A percentile compares a stretch with the other conserved stretches of the same genome.
Conservation (phyloP, 2,797 vertebrate species). For the Dipus sagitta region DNA sequence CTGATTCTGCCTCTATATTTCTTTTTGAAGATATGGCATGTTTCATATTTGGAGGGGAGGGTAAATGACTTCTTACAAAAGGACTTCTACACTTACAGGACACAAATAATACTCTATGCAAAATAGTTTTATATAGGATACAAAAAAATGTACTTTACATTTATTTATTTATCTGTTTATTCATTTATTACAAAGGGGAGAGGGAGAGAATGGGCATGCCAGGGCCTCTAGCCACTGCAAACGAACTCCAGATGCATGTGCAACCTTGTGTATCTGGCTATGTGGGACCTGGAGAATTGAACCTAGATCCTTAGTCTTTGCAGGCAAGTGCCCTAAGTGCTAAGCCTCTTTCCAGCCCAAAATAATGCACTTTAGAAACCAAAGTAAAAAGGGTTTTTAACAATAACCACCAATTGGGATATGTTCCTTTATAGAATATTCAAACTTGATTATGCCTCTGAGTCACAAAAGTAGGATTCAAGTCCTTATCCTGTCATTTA, state of each 20-base stretch:
- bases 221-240: too few relatives aligned
- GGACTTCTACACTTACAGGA: background rate
- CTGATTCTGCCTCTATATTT: conserved; percentile 38
- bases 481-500: conserved; percentile 19
- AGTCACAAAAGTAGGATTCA: conserved; percentile 52
- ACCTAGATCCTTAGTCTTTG: too few relatives aligned
- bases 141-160: conserved; percentile 1
- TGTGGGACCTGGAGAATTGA: too few relatives aligned
- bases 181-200: too few relatives aligned
- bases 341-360: background rate
- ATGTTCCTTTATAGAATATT: conserved; percentile 44
- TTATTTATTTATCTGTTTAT: too few relatives aligned
- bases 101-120: conserved; percentile 33
- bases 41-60: background rate
- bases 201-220: too few relatives aligned
- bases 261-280: too few relatives aligned
- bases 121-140: background rate
- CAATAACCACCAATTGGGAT: background rate
- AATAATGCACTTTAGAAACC: background rate
- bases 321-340: too few relatives aligned
- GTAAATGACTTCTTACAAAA: conserved; percentile 25
- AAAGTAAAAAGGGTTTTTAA: conserved; percentile 28
- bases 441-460: conserved; percentile 31
- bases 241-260: too few relatives aligned
- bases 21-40: conserved; percentile 7